A percentile compares a stretch with the other conserved stretches of the same genome.
phyloP scores from a whole-genome alignment of 2,113 vertebrate species.

The Apaloderma vittatum region DNA sequence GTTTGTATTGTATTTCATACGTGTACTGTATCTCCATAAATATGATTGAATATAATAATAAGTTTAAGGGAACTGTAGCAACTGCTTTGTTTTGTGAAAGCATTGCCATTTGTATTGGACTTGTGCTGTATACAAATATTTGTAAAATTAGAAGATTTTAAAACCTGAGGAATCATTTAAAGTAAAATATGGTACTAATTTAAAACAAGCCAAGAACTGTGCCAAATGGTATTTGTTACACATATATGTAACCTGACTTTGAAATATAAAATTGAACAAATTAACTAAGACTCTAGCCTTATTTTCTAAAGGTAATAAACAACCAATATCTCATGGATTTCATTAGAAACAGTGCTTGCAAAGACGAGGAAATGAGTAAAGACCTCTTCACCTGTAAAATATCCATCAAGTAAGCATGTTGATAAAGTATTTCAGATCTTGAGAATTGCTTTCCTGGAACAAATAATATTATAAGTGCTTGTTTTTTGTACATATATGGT shows the following conservation, averaged over 20 bases:
- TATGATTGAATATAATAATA: conserved; percentile 78
- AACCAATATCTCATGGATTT: background rate
- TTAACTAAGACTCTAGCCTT: background rate
- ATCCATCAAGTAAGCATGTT: background rate
- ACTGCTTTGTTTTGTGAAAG: conserved; percentile 54
- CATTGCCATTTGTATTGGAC: background rate
- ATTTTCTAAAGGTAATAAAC: background rate
- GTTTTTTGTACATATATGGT: background rate
- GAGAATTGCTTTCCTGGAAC: background rate
- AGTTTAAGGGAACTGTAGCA: conserved; percentile 35
- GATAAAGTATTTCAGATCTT: background rate
- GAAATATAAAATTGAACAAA: background rate
- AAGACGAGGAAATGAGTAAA: background rate
- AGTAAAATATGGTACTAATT: conserved; percentile 25
- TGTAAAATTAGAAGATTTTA: background rate
- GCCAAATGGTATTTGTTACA: background rate
- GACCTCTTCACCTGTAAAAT: background rate
- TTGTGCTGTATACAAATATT: background rate
- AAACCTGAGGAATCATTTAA: background rate
- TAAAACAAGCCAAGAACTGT: background rate
- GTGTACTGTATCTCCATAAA: conserved; percentile 62
- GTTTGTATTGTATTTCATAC: conserved; percentile 67
- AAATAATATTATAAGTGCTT: background rate
- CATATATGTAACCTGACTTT: background rate
- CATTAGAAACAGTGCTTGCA: background rate